Evolutionary conservation across 2,888 invertebrate species (phyloP).

Genomic region (Pyrochroa serraticornis): DNA sequence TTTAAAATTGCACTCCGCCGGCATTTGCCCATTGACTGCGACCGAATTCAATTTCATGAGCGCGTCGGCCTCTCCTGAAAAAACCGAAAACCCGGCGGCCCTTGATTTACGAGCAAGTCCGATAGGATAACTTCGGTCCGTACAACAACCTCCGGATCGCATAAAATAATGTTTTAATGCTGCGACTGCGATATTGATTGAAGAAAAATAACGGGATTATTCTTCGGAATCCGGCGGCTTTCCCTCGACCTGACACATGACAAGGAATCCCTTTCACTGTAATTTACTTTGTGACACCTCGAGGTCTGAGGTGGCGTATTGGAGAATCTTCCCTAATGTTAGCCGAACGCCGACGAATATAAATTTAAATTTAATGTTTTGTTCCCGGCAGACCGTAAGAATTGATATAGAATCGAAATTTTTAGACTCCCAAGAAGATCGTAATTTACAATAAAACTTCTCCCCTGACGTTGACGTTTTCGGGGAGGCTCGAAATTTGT

Average conservation of each 20-base stretch:
- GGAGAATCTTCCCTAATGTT: conserved; percentile 31
- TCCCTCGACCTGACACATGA: conserved; percentile 48
- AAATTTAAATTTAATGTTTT: conserved; percentile 29
- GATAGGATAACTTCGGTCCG: neutral
- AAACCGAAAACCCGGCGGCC: too few relatives aligned
- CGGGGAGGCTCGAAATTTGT: conserved; percentile 22
- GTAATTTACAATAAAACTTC: conserved; percentile 23
- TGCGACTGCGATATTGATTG: conserved; percentile 38
- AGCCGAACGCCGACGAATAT: conserved; percentile 23
- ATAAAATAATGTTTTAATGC: conserved; percentile 23
- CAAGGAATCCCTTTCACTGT: conserved; percentile 54
- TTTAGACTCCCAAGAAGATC: conserved; percentile 4
- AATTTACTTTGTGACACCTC: conserved; percentile 51
- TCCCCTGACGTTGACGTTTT: conserved; percentile 9
- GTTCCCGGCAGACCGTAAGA: conserved; percentile 15
- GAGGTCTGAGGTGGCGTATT: conserved; percentile 32
- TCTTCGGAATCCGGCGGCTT: conserved; percentile 42
- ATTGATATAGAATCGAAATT: conserved; percentile 25
- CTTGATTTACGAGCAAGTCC: neutral
- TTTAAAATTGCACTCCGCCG: conserved; percentile 19
- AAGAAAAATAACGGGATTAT: conserved; percentile 42
- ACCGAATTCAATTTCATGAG: conserved; percentile 10
- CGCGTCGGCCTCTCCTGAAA: neutral
- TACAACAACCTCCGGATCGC: neutral
- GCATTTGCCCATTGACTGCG: neutral